Conservation (phyloP, 2,888 invertebrate genomes). For the Oscheius sp. region DNA sequence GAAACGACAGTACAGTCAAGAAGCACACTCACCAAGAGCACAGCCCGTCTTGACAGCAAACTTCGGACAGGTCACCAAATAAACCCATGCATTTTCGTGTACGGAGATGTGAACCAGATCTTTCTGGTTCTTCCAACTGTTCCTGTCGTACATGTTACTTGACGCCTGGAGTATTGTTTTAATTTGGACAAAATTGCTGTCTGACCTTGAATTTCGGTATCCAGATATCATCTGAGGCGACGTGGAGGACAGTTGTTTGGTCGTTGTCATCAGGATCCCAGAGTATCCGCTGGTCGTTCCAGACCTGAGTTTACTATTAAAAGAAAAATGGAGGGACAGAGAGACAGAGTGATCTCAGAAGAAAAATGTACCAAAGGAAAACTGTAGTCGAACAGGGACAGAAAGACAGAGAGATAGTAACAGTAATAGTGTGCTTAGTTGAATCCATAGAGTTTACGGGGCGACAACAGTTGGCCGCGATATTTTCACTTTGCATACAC, state of each 20-base stretch:
- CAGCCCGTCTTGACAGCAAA: conserved; percentile 18
- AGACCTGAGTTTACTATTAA: conserved; percentile 1
- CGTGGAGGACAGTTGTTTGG: conserved; percentile 18
- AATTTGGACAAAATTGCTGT: neutral
- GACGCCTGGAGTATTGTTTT: conserved; percentile 4
- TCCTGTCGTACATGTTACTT: neutral
- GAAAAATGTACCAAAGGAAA: too few relatives aligned
- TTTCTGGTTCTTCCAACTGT: neutral
- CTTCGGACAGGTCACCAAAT: conserved; percentile 14
- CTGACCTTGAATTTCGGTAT: conserved; percentile 17
- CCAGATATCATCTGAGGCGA: conserved; percentile 25
- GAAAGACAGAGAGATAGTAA: too few relatives aligned
- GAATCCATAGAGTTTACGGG: too few relatives aligned
- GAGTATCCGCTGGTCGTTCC: conserved; percentile 21
- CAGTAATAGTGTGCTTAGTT: too few relatives aligned
- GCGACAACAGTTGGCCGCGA: too few relatives aligned
- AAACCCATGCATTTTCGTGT: neutral
- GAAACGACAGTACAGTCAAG: neutral
- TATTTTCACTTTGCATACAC: too few relatives aligned
- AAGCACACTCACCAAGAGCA: conserved; percentile 7
- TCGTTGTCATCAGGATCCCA: conserved; percentile 29
- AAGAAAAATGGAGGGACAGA: too few relatives aligned
- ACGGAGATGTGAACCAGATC: conserved; percentile 21
- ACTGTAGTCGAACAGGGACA: too few relatives aligned
- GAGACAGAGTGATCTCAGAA: too few relatives aligned